Conservation (phyloP, 2,113 vertebrate genomes). For the Rhineura floridana region DNA sequence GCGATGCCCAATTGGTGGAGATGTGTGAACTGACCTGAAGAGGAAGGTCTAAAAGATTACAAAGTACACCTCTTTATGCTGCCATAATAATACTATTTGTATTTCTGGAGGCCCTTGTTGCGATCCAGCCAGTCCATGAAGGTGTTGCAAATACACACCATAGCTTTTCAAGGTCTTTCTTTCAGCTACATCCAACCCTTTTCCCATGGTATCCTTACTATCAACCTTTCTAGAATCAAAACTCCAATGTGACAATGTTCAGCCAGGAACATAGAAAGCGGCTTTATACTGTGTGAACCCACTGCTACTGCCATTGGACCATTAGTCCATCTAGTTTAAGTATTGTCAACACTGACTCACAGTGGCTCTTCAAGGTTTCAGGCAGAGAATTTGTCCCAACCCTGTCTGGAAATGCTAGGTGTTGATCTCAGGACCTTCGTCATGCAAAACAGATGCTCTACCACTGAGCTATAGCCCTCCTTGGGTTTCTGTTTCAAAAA, state of each 20-base stretch:
- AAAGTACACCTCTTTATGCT: background rate
- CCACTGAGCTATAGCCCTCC: no score
- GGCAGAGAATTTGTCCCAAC: no score
- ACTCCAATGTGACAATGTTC: background rate
- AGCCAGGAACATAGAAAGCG: no score
- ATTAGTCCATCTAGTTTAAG: no score
- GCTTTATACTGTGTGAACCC: no score
- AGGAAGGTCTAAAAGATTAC: background rate
- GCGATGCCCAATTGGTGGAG: background rate
- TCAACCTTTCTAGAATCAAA: background rate
- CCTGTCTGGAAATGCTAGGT: no score
- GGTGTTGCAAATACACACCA: background rate
- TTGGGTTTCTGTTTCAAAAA: background rate
- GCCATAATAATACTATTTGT: background rate
- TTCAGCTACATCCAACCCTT: background rate
- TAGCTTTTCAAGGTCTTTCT: background rate
- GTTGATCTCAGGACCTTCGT: no score
- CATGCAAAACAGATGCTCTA: no score
- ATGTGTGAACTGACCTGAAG: background rate
- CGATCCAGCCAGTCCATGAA: background rate
- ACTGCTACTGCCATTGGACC: no score
- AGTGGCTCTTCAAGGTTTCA: no score
- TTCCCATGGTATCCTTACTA: background rate
- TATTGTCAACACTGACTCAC: no score
- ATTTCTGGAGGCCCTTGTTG: background rate